Percentiles rank a stretch among this genome's conserved stretches.
Conservation (phyloP, 2,888 invertebrate genomes). For the Drosophila quasianomalipes region DNA sequence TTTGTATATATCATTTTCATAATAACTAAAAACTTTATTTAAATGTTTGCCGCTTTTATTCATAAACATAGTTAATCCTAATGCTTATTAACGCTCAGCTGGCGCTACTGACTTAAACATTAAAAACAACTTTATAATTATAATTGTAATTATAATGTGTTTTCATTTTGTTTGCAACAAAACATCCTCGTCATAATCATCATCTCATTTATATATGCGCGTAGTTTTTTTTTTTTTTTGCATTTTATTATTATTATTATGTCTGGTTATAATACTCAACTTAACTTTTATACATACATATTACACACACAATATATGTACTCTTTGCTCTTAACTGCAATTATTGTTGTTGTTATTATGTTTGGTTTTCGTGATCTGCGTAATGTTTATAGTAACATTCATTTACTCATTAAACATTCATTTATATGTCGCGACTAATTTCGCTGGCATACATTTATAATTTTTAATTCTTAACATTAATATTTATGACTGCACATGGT, state of each 20-base stretch:
- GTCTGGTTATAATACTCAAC: conserved; percentile 66
- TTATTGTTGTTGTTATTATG: conserved; percentile 48
- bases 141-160: conserved; percentile 57
- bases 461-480: conserved; percentile 68
- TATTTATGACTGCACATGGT: conserved; percentile 54
- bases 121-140: conserved; percentile 78
- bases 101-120: conserved; percentile 74
- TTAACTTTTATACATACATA: conserved; percentile 51
- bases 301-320: conserved; percentile 42
- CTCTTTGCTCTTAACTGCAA: conserved; percentile 66
- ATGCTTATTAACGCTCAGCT: conserved; percentile 71
- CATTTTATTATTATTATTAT: conserved; percentile 41
- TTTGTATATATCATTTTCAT: conserved; percentile 73
- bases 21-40: conserved; percentile 80
- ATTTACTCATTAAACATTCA: conserved; percentile 78
- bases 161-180: conserved; percentile 73
- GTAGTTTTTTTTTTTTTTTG: conserved; percentile 32
- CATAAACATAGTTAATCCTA: conserved; percentile 59
- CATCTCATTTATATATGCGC: conserved; percentile 32
- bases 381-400: conserved; percentile 54
- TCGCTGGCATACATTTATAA: conserved; percentile 64
- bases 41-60: conserved; percentile 60
- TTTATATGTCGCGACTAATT: conserved; percentile 80
- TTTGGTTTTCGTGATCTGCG: conserved; percentile 19
- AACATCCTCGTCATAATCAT: conserved; percentile 45